Base-by-base conservation (phyloP, 2,888 invertebrate species). In the Timandra comae region DNA sequence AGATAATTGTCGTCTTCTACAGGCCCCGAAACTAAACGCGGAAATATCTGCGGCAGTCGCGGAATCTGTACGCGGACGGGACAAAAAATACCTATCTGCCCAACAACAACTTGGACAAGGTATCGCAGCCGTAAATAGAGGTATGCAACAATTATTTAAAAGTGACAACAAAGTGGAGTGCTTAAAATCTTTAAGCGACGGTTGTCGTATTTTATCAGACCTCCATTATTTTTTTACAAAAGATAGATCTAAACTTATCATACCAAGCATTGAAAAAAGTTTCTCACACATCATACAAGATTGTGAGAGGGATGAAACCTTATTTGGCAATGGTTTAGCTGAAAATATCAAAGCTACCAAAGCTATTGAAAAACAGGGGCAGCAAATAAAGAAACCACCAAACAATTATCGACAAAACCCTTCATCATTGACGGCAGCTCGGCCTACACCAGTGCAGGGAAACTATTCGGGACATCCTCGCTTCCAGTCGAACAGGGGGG, bases 331-430 rank as follows among this genome's bases (percentile, higher is more conserved):
- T 12, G 29, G 29, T 25, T 12, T 33, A 7, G 10, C 25, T 3
- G 29, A 33, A 3, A 33, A 34, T 26, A 34, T 34, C 16, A 29
- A 33, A 12, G 34, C 21, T 7, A 21, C 34, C 5, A 29, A 29
- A 8, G 26, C 29, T 2, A 26, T 34, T n/a, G 26, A 21, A 9
- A 34, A 34, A 26, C 29, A 29, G 21, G 34, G 34, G 2, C 9
- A 8, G 9, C 9, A n/a, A 2, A n/a, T 23, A 2, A 23, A 23
- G 9, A 9, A 23, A 9, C 3, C 23, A 3, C n/a, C 23, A 23
- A 23, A n/a, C 16, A n/a, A n/a, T n/a, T n/a, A n/a, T n/a, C n/a
- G n/a, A n/a, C n/a, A n/a, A n/a, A n/a, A n/a, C n/a, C n/a, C n/a
- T n/a, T n/a, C n/a, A n/a, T n/a, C n/a, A n/a, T n/a, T n/a, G n/a